These are phyloP conservation scores for Pygocentrus nattereri DNA, from an alignment of 2,797 vertebrate species.

Conservation along the genomic window DNA sequence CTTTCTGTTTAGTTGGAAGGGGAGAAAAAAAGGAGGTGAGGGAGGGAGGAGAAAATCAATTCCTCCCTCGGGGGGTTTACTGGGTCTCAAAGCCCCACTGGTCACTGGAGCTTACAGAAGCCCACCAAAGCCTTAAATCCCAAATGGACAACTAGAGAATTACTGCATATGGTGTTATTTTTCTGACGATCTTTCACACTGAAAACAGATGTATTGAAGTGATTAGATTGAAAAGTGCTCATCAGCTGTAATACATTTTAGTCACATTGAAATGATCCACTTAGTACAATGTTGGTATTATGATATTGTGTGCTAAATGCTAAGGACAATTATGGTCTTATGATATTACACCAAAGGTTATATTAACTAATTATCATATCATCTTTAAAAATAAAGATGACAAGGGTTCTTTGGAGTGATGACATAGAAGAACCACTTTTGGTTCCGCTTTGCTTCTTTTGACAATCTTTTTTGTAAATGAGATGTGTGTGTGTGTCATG, in stretches of 20 bases:
- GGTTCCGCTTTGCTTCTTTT: no score
- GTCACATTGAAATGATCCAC: neutral
- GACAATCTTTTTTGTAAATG: no score
- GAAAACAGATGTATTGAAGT: neutral
- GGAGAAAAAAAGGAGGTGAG: neutral
- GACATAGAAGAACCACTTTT: no score
- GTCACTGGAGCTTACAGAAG: conserved; percentile 5
- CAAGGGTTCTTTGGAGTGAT: no score
- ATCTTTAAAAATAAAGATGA: no score
- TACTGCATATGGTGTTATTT: neutral
- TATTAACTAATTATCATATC: no score
- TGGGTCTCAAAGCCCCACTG: conserved; percentile 32
- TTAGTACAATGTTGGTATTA: no score
- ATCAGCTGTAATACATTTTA: no score
- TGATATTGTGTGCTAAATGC: no score
- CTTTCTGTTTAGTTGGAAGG: conserved; percentile 64
- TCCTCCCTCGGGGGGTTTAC: conserved; percentile 56
- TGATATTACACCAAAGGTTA: no score
- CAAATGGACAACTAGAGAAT: conserved; percentile 13
- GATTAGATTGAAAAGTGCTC: neutral
- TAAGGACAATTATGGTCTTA: no score
- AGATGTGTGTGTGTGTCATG: no score
- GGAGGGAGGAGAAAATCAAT: conserved; percentile 54
- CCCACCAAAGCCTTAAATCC: conserved; percentile 20
- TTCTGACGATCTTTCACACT: neutral